Percentiles rank a stretch among this genome's conserved stretches.
phyloP scores from a whole-genome alignment of 2,888 invertebrate species.

The Eupithecia inturbata region DNA sequence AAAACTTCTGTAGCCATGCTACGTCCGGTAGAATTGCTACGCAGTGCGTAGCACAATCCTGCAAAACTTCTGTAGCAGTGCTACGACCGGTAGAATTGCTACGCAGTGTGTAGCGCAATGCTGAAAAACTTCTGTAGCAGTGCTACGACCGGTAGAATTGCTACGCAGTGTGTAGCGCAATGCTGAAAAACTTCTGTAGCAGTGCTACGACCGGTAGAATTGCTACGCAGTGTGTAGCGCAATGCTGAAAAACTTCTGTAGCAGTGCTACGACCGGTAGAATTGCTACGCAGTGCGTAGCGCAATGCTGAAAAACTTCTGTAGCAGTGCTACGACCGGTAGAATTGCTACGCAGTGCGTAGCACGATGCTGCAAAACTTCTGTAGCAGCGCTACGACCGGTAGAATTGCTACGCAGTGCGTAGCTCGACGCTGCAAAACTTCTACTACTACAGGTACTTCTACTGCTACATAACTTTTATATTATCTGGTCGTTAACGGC shows the following conservation, averaged over 20 bases:
- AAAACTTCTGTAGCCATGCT: neutral
- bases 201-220: neutral
- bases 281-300: too few species aligned
- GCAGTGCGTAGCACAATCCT: neutral
- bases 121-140: neutral
- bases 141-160: too few species aligned
- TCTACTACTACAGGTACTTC: neutral
- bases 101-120: too few species aligned
- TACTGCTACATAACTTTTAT: neutral
- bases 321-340: neutral
- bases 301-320: neutral
- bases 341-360: neutral
- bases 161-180: neutral
- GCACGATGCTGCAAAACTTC: neutral
- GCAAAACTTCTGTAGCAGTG: neutral
- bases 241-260: too few species aligned
- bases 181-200: neutral
- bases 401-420: too few species aligned
- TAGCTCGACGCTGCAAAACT: too few species aligned
- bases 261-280: too few species aligned
- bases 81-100: neutral
- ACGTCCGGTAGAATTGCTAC: neutral
- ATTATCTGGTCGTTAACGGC: neutral
- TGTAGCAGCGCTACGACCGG: too few species aligned
- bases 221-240: neutral